Conservation (phyloP, 1,140 invertebrate genomes). For the Drosophila mojavensis region DNA sequence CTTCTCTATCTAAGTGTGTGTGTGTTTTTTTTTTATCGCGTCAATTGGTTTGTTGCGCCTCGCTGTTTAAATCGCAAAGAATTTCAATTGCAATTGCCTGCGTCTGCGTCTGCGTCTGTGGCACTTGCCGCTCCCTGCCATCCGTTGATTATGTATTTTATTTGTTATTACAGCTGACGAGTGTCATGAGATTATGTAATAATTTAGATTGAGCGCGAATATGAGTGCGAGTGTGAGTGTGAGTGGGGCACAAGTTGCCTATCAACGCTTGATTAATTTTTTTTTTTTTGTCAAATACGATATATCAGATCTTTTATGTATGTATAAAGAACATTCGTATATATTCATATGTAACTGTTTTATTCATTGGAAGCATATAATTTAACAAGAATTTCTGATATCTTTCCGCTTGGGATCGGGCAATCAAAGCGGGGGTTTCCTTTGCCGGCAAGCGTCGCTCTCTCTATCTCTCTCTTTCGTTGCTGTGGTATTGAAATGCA, state of each 20-base stretch:
- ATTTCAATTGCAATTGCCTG: conserved; percentile 56
- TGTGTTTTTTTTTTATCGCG: conserved; percentile 48
- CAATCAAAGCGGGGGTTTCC: conserved; percentile 34
- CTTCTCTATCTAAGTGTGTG: too few species aligned
- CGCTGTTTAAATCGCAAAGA: conserved; percentile 55
- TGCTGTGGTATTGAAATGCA: conserved; percentile 27
- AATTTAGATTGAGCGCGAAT: conserved; percentile 38
- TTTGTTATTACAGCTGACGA: conserved; percentile 9
- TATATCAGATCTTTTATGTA: too few species aligned
- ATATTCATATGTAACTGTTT: background rate
- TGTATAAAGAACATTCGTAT: background rate
- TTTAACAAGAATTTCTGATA: conserved; percentile 23
- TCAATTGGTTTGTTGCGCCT: conserved; percentile 45
- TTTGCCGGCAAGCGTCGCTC: conserved; percentile 8
- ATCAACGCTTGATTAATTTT: background rate
- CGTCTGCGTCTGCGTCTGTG: background rate
- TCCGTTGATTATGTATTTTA: conserved; percentile 33
- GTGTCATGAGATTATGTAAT: conserved; percentile 57
- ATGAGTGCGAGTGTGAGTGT: too few species aligned
- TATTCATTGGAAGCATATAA: background rate
- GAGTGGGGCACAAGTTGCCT: background rate
- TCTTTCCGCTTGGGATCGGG: background rate
- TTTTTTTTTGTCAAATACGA: too few species aligned
- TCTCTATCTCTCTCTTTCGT: background rate
- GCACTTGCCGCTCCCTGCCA: conserved; percentile 31